Evolutionary conservation across 2,113 vertebrate species (phyloP).

Genomic region (Sapajus apella): DNA sequence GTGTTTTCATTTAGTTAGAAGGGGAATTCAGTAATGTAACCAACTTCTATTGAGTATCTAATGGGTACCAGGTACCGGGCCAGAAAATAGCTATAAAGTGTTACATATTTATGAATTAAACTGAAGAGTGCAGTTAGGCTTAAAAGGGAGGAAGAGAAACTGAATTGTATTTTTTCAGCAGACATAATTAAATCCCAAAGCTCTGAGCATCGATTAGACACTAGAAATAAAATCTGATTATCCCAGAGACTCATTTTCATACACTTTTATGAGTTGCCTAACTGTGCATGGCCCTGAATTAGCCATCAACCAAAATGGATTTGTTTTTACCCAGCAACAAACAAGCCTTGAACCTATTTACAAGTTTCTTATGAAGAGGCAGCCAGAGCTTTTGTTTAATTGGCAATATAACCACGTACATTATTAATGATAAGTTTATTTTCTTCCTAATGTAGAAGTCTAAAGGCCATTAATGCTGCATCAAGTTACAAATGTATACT

Average conservation of each 20-base stretch:
- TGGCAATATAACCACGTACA: constrained; percentile 45
- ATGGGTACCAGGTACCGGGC: background rate
- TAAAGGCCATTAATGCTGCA: constrained; percentile 19
- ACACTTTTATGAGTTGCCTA: constrained; percentile 63
- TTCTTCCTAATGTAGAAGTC: constrained; percentile 52
- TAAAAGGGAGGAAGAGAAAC: constrained; percentile 69
- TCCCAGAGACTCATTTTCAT: constrained; percentile 72
- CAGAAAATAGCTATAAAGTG: constrained; percentile 38
- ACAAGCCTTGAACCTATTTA: constrained; percentile 33
- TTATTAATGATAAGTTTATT: constrained; percentile 66
- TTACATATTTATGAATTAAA: constrained; percentile 57
- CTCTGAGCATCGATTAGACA: constrained; percentile 77
- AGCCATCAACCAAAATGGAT: constrained; percentile 40
- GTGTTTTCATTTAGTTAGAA: background rate
- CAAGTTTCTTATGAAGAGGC: background rate
- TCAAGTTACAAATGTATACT: constrained; percentile 46
- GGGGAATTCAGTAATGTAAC: background rate
- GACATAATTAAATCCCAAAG: constrained; percentile 82
- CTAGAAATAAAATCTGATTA: constrained; percentile 82
- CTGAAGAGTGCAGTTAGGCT: constrained; percentile 43
- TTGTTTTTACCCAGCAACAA: constrained; percentile 50
- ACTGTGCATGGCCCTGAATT: background rate
- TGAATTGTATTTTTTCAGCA: constrained; percentile 71
- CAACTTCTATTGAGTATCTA: constrained; percentile 23
- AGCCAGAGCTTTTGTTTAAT: constrained; percentile 52